Evolutionary conservation across 2,797 vertebrate genomes (phyloP).

Genomic region (Oophaga sylvatica): DNA sequence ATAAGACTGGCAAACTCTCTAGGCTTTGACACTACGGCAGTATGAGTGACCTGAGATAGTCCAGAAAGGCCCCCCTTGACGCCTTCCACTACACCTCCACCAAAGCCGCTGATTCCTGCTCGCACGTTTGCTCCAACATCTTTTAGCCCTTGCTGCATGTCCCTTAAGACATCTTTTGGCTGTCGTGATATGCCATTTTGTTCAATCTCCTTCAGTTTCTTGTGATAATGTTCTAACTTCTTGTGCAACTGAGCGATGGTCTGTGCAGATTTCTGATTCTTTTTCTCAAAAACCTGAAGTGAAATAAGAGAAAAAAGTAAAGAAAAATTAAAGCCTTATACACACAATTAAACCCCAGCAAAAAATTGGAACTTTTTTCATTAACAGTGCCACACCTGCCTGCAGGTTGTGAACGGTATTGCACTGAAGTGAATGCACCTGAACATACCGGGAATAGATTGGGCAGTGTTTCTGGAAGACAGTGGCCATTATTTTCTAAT

Average conservation of each 20-base stretch:
- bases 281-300: constrained; percentile 92
- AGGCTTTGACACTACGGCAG: constrained; percentile 92
- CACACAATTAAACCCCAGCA: not conserved
- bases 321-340: not conserved
- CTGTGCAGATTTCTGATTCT: constrained; percentile 98
- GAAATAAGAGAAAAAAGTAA: not conserved
- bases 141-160: constrained; percentile 97
- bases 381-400: no score
- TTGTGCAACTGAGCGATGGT: constrained; percentile 97
- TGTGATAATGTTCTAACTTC: constrained; percentile 96
- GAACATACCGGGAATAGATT: no score
- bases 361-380: no score
- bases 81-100: constrained; percentile 93
- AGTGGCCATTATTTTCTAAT: no score
- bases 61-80: constrained; percentile 94
- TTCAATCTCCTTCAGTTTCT: constrained; percentile 94
- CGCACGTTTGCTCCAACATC: constrained; percentile 94
- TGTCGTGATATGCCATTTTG: constrained; percentile 94
- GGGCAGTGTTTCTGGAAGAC: no score
- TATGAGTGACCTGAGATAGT: constrained; percentile 87
- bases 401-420: no score
- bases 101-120: constrained; percentile 95
- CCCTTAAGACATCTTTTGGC: constrained; percentile 95
- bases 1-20: constrained; percentile 95
- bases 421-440: no score